Conservation (phyloP, 2,888 invertebrate species). For the Orthosia gothica region DNA sequence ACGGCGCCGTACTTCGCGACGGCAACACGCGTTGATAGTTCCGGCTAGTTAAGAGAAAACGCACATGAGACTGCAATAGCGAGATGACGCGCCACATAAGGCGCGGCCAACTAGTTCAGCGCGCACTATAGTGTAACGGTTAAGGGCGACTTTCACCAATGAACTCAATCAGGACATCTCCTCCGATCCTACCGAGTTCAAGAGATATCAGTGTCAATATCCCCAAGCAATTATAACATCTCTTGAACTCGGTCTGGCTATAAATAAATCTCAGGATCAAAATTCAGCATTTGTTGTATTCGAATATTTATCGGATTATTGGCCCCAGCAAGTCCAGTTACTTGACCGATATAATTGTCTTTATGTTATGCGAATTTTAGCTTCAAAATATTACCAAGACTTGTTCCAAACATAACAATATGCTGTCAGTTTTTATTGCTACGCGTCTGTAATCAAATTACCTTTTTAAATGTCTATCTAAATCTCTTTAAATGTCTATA, state of each 20-base stretch:
- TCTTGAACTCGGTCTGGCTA: background rate
- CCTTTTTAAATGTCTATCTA: constrained; percentile 28
- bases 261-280: background rate
- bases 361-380: background rate
- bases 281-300: background rate
- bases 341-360: constrained; percentile 2
- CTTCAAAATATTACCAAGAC: constrained; percentile 2
- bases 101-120: too few relatives aligned
- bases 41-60: too few relatives aligned
- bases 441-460: constrained; percentile 16
- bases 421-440: constrained; percentile 24
- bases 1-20: too few relatives aligned
- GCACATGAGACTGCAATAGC: too few relatives aligned
- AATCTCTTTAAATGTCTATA: constrained; percentile 31
- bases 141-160: too few relatives aligned
- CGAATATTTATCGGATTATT: constrained; percentile 17
- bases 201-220: too few relatives aligned
- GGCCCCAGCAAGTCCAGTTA: constrained; percentile 21
- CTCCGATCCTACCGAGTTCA: too few relatives aligned
- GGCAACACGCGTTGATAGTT: too few relatives aligned
- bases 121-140: too few relatives aligned
- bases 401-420: constrained; percentile 19
- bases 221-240: too few relatives aligned
- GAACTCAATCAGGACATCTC: too few relatives aligned
- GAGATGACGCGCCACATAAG: too few relatives aligned